Base-by-base conservation (phyloP, 37 sponge, comb jelly and placozoan species). In the Agelas oroides region DNA sequence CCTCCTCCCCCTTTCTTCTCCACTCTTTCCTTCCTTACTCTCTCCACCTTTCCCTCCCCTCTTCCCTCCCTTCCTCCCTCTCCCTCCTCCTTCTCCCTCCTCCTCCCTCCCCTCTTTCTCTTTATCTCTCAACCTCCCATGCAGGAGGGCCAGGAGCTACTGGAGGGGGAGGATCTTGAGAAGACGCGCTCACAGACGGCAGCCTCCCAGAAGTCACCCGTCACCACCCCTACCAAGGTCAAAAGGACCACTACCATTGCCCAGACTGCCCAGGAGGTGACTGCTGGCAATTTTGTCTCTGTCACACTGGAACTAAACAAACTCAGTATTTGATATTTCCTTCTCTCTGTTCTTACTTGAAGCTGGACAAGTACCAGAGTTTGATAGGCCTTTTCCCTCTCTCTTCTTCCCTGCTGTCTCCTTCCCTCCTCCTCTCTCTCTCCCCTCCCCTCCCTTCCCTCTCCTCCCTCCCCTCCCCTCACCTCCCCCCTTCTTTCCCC, bases 111-210 rank as follows among this genome's bases (percentile, higher is more conserved):
- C 11, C 62, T 19, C 37, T 33, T 5, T 15, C 3, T 46, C 46
- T 8, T 46, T 46, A 8, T 46, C 6, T 3, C 46, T 46, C n/a
- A n/a, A n/a, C 15, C 59, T 75, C 17, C 36, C 15, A 8, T 23
- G 8, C 71, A 86, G 87, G 92, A 91, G 79, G 87, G 92, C 15
- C 37, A 70, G 54, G 59, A 76, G 71, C 73, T 90, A 30, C 76
- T 90, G 11, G 91, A 71, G 5, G 86, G 76, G 41, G 81, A 69
- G 59, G 66, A 89, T 59, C 63, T 86, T n/a, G 92, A 75, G 36
- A 91, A 86, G 79, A 91, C 92, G 11, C 80, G 92, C 32, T 74
- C 53, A 21, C 78, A 83, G 84, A 85, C 86, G 0, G 71, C 75
- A 12, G 59, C 86, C 32, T 37, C 69, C 3, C 81, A 80, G 70